Evolutionary conservation across 2,797 vertebrate genomes (phyloP), one percentile per base, ranked within the genome.

Genomic region (Hippopotamyrus pictus): DNA sequence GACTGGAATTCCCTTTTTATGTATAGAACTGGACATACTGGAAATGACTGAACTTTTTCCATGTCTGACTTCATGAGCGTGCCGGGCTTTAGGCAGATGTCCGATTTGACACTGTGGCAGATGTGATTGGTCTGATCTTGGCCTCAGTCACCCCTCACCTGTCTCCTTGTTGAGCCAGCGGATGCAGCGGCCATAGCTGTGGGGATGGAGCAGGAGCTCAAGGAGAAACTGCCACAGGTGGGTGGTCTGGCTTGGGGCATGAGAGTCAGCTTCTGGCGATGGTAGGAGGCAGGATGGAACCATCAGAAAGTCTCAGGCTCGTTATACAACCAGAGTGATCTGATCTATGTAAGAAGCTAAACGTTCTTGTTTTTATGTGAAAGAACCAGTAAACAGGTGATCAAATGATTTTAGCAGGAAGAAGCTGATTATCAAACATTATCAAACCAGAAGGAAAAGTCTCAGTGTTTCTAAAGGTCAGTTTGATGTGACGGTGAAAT

Each of bases 161-260:
- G 99, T 99, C 88, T 99, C 99, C 94, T 99, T 98, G 93, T 99
- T 99, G 91, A 99, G 97, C 98, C 98, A 99, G 92, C 98, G 98
- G 92, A 99, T 99, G 94, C 97, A 98, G 25, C 25, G 25, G 62
- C 98, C 98, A 0, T 99, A 99, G 95, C 94, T 98, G 95, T 99
- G 97, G 0, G 98, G 99, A 87, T 99, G 99, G 85, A 99, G 96
- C 89, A 99, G 96, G 57, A 99, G 97, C 91, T 99, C 98, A 89
- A 97, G 95, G 91, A 99, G 97, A 93, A 99, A 99, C 94, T 99
- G 99, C 99, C 99, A 99, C 48, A 99, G 96, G 93, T 99, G 99
- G 91, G 99, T 99, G 8, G 99, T 98, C 92, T 99, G 99, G 89
- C 97, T 97, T 0, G 98, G 97, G 8, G 97, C 98, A 22, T 97